Evolutionary conservation across 2,888 invertebrate species (phyloP).

Genomic region (Allygus modestus): DNA sequence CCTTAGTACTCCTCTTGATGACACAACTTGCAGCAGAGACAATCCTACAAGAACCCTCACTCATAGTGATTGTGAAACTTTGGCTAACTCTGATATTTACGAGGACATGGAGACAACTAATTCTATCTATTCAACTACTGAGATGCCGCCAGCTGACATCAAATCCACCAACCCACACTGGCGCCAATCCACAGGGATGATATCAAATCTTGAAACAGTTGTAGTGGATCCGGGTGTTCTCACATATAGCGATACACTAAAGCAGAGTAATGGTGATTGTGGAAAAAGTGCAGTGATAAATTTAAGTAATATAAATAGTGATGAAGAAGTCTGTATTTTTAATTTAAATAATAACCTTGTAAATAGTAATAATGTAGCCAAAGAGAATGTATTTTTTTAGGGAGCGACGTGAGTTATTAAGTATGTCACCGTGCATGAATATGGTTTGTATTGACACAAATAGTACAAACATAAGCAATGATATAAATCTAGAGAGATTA

Average conservation of each 20-base stretch:
- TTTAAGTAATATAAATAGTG: neutral
- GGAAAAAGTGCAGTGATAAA: neutral
- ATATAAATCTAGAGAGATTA: neutral
- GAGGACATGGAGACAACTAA: too few species aligned
- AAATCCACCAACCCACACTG: too few species aligned
- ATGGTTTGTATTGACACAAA: neutral
- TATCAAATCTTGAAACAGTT: neutral
- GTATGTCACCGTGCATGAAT: neutral
- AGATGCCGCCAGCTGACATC: neutral
- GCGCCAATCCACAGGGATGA: neutral
- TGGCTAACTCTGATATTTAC: too few species aligned
- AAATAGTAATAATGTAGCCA: neutral
- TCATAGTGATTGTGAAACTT: too few species aligned
- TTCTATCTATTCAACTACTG: neutral
- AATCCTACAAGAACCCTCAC: too few species aligned
- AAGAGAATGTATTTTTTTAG: neutral
- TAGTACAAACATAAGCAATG: neutral
- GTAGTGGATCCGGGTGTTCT: neutral
- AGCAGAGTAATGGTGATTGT: conserved; percentile 12
- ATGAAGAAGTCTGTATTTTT: neutral
- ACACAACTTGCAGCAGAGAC: too few species aligned
- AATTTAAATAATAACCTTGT: neutral
- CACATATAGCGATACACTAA: neutral
- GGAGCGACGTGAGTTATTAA: neutral
- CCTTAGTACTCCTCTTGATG: neutral